Evolutionary conservation across 2,888 invertebrate genomes (phyloP).

Genomic region (Adelphocoris suturalis): DNA sequence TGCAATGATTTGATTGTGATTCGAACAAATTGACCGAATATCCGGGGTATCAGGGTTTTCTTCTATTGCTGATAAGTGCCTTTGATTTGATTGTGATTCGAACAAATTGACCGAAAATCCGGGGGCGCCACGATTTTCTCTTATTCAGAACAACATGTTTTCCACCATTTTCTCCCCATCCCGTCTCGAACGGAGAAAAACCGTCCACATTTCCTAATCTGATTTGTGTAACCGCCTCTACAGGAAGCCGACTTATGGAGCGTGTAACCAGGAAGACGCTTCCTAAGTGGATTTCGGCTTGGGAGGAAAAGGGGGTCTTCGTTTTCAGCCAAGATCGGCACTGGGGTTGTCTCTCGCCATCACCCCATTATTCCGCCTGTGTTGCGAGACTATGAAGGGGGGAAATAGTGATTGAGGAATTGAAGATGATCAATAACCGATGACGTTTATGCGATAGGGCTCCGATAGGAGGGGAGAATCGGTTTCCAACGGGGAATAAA

Average conservation of each 20-base stretch:
- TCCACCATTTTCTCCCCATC: background rate
- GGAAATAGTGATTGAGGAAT: slow-evolving; percentile 49
- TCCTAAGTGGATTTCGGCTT: background rate
- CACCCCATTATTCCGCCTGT: background rate
- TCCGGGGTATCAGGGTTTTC: too few species aligned
- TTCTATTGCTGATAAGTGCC: too few species aligned
- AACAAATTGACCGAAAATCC: too few species aligned
- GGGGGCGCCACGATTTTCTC: too few species aligned
- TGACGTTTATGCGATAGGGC: slow-evolving; percentile 55
- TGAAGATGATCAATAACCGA: slow-evolving; percentile 56
- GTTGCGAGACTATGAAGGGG: background rate
- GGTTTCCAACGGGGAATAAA: background rate
- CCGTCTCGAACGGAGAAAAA: background rate
- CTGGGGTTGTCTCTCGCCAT: background rate
- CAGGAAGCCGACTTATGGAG: slow-evolving; percentile 31
- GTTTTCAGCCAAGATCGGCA: background rate
- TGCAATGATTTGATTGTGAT: too few species aligned
- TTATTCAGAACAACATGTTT: background rate
- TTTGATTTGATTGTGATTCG: too few species aligned
- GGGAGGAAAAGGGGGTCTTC: background rate
- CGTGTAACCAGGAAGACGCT: slow-evolving; percentile 15
- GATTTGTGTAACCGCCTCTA: slow-evolving; percentile 2
- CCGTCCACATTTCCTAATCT: slow-evolving; percentile 7
- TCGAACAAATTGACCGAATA: too few species aligned
- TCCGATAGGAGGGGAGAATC: slow-evolving; percentile 20